Evolutionary conservation across 2,797 vertebrate genomes (phyloP), one percentile per base, ranked within the genome.

Genomic region (Buphagus erythrorhynchus): DNA sequence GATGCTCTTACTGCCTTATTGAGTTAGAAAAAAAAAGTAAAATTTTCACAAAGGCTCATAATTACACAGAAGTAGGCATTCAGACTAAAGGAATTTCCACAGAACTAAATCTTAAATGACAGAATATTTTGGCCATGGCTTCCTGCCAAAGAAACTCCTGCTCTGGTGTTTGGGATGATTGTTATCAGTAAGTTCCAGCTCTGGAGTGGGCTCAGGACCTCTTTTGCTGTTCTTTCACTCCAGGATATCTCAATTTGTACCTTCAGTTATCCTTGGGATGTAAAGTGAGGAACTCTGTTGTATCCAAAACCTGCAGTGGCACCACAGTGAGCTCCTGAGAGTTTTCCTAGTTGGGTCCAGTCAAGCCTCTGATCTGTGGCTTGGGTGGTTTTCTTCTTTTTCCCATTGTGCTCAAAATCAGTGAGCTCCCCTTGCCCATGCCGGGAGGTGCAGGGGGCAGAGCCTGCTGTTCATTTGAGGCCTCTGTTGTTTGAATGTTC

Each of bases 291-390:
- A 79, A 16, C 31, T 94, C 63, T 52, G 5, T 54, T 79, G 48
- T 71, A 51, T 46, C 73, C 80, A 74, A 14, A 87, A 66, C 2
- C 28, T 16, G 16, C 35, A 28, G 49, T 38, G 83, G 57, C 54
- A 29, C n/a, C 13, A 0, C 0, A 18, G 9, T 45, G 77, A 52
- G 71, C 59, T 46, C n/a, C 52, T 11, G 4, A 25, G 52, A 38
- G 49, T 38, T 1, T 38, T 20, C 45, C 8, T 20, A 38, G 13
- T 10, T 21, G 38, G 20, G 4, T 51, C 71, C n/a, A 16, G 25
- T 14, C 55, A 20, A 71, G 33, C 42, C 54, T 5, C 45, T 55
- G 3, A 2, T 25, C 7, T 11, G 20, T 31, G 29, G 59, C 14
- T 38, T 57, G 16, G 15, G 9, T 71, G 65, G 4, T 46, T 54